Conservation (phyloP, 2,797 vertebrate species). For the Clarias platycephalus region DNA sequence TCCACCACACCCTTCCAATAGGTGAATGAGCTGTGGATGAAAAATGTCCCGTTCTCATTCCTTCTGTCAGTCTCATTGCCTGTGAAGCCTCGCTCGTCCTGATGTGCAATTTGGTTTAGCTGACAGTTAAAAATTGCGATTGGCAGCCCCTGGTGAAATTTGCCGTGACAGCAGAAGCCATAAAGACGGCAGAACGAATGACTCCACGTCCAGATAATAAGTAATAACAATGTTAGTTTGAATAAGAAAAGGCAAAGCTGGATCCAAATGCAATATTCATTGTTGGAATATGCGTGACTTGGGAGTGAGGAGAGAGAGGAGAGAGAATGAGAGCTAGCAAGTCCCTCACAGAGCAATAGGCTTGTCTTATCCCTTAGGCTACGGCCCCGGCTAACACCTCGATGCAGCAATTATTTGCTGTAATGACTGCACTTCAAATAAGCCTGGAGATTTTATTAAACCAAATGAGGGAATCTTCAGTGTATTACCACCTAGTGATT, state of each 20-base stretch:
- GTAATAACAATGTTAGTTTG: slow-evolving; percentile 98
- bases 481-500: slow-evolving; percentile 98
- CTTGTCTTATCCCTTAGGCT: slow-evolving; percentile 93
- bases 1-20: slow-evolving; percentile 29
- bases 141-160: slow-evolving; percentile 87
- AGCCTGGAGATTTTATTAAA: slow-evolving; percentile 99
- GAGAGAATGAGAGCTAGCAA: slow-evolving; percentile 77
- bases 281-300: slow-evolving; percentile 94
- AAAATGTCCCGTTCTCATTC: slow-evolving; percentile 75
- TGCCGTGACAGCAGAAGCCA: slow-evolving; percentile 85
- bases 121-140: slow-evolving; percentile 93
- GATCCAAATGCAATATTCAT: slow-evolving; percentile 99
- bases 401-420: slow-evolving; percentile 95
- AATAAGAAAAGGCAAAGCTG: slow-evolving; percentile 88
- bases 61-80: slow-evolving; percentile 73
- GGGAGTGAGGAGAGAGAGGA: slow-evolving; percentile 83
- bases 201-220: slow-evolving; percentile 94
- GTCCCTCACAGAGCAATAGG: slow-evolving; percentile 91
- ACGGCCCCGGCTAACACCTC: slow-evolving; percentile 90
- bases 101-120: slow-evolving; percentile 88
- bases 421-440: slow-evolving; percentile 99
- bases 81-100: slow-evolving; percentile 77
- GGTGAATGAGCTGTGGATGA: slow-evolving; percentile 82
- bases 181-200: slow-evolving; percentile 93
- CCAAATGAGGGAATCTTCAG: slow-evolving; percentile 99